Percentiles rank a stretch among this genome's conserved stretches.
phyloP scores from a whole-genome alignment of 1,140 invertebrate genomes.

The Drosophila orosa region DNA sequence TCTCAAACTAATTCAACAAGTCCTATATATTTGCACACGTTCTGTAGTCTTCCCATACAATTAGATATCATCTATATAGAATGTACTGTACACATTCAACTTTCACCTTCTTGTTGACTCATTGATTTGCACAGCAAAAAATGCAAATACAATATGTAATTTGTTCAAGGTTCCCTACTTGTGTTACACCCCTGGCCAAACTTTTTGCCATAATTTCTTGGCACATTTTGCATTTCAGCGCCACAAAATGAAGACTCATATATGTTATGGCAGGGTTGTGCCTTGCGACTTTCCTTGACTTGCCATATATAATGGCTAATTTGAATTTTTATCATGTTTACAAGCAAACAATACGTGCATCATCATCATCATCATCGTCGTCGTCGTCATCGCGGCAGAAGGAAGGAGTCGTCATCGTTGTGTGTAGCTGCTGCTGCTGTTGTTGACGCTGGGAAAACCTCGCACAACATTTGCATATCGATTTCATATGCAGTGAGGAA shows the following conservation, averaged over 20 bases:
- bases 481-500: constrained; percentile 78
- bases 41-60: background rate
- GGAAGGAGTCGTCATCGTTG: constrained; percentile 19
- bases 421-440: constrained; percentile 19
- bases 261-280: constrained; percentile 3
- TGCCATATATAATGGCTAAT: constrained; percentile 76
- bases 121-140: constrained; percentile 59
- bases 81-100: constrained; percentile 5
- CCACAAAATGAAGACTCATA: constrained; percentile 43
- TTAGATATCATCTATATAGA: background rate
- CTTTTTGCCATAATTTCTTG: constrained; percentile 70
- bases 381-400: constrained; percentile 35
- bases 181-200: constrained; percentile 19
- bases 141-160: constrained; percentile 67
- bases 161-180: constrained; percentile 61
- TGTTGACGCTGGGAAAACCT: constrained; percentile 53
- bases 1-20: background rate
- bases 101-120: constrained; percentile 37
- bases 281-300: constrained; percentile 24
- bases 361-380: constrained; percentile 67
- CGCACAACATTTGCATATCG: constrained; percentile 80
- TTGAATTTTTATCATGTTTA: constrained; percentile 83
- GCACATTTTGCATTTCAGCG: constrained; percentile 78
- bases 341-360: constrained; percentile 83
- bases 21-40: background rate